phyloP scores from a whole-genome alignment of 2,113 vertebrate genomes.

The Rattus rattus region DNA sequence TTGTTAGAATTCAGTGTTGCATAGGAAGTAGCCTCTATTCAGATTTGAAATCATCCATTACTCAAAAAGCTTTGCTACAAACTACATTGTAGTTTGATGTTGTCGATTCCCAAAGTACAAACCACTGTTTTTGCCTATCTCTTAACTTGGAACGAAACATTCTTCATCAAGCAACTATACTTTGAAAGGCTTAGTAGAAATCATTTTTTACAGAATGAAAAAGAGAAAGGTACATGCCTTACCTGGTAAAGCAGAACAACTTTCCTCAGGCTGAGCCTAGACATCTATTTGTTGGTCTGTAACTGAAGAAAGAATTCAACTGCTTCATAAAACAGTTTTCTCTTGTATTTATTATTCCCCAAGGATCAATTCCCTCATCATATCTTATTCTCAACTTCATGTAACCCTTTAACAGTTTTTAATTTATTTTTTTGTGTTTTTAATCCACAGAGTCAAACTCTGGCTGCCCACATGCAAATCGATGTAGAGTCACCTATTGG shows the following conservation, averaged over 20 bases:
- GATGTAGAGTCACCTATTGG: not conserved
- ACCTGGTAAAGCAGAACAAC: not conserved
- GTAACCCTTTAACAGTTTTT: not conserved
- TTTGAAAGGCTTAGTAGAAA: not conserved
- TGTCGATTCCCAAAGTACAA: not conserved
- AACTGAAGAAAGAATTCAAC: not conserved
- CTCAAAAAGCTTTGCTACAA: not conserved
- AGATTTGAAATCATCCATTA: not conserved
- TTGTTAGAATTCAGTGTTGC: not conserved
- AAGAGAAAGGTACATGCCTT: not conserved
- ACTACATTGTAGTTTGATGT: not conserved
- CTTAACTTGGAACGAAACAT: not conserved
- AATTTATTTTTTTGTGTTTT: not conserved
- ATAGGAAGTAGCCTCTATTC: not conserved
- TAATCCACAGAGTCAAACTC: not conserved
- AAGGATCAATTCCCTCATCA: not conserved
- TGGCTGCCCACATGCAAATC: not conserved
- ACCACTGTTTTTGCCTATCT: not conserved
- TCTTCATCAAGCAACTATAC: not conserved
- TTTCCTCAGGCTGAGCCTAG: not conserved
- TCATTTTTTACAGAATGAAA: not conserved
- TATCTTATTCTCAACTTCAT: not conserved
- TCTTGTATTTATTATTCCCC: too few species aligned
- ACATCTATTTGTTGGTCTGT: not conserved
- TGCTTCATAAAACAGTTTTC: not conserved